These are phyloP conservation scores for Eumacrocentrus americanus DNA, from an alignment of 2,888 invertebrate genomes.

Conservation along the genomic window DNA sequence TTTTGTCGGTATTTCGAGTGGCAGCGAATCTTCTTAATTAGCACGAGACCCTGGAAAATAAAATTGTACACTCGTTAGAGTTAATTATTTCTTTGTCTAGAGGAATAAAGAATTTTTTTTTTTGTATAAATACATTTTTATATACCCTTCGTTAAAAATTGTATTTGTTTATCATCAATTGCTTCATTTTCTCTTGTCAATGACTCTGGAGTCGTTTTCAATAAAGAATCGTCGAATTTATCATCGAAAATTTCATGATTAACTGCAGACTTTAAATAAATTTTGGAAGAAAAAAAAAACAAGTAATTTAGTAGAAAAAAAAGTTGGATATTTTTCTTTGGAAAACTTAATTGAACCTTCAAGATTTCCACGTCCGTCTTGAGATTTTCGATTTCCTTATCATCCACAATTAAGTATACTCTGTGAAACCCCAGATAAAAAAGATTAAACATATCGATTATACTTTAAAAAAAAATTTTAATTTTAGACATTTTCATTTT, in stretches of 20 bases:
- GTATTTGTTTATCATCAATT: constrained; percentile 30
- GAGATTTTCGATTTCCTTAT: neutral
- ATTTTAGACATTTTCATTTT: too few species aligned
- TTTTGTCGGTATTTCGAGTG: too few species aligned
- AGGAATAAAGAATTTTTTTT: neutral
- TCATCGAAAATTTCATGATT: constrained; percentile 9
- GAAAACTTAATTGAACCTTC: too few species aligned
- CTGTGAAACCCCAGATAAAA: neutral
- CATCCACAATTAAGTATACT: neutral
- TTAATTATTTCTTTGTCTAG: neutral
- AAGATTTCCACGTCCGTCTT: neutral
- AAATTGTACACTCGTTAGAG: too few species aligned
- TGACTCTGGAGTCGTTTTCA: constrained; percentile 14
- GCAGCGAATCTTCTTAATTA: too few species aligned
- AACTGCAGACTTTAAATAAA: constrained; percentile 24
- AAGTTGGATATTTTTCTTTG: too few species aligned
- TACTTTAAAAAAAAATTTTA: too few species aligned
- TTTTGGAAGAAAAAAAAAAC: neutral
- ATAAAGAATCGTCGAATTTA: constrained; percentile 19
- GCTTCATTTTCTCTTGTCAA: constrained; percentile 26
- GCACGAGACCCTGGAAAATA: too few species aligned
- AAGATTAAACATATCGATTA: too few species aligned
- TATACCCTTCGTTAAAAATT: constrained; percentile 32
- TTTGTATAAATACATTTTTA: neutral
- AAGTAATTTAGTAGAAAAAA: too few species aligned